Base-by-base conservation (phyloP, 2,797 vertebrate genomes). In the Enteromius viviparus region DNA sequence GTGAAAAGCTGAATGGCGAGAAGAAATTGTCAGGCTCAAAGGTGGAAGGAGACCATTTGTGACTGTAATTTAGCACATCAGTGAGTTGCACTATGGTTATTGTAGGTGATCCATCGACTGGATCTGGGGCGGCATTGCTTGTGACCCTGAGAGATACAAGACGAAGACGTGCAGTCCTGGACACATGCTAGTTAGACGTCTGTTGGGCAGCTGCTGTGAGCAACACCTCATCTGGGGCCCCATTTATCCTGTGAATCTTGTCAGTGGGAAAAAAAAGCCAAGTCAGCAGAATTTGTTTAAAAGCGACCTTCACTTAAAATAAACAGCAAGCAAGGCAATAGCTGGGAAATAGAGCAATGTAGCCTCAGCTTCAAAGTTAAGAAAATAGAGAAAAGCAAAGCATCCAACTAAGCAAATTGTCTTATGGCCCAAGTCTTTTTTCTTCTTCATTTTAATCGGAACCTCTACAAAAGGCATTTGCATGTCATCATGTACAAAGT, bases 41-140 rank as follows among this genome's bases (percentile, higher is more conserved):
- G 88, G 84, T 88, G 69, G 88, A 89, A 88, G 90, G 84, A 86
- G 89, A 90, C 89, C 86, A 88, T 92, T 93, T 92, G 90, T 89
- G 88, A 91, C 91, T 90, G 92, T 92, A 92, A 93, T 94, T 94
- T 93, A 93, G 91, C 91, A 92, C 93, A 92, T 91, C 91, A 91
- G 85, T 86, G 92, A 90, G 86, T 92, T 89, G 85, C 68, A 90
- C 80, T 81, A 86, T 80, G 88, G 91, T 92, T 92, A 92, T 92
- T 93, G 91, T 92, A 91, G 92, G 72, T 83, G 90, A 91, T 89
- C 87, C 78, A 87, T 92, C 76, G 2, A 71, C 90, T 90, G 89
- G 74, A 84, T 76, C 58, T 49, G 15, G 64, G 45, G 55, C 45
- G n/a, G 68, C 70, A n/a, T 81, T 58, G 78, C 49, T 80, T 19